Conservation (phyloP, 1,140 invertebrate genomes). For the Drosophila prosaltans region DNA sequence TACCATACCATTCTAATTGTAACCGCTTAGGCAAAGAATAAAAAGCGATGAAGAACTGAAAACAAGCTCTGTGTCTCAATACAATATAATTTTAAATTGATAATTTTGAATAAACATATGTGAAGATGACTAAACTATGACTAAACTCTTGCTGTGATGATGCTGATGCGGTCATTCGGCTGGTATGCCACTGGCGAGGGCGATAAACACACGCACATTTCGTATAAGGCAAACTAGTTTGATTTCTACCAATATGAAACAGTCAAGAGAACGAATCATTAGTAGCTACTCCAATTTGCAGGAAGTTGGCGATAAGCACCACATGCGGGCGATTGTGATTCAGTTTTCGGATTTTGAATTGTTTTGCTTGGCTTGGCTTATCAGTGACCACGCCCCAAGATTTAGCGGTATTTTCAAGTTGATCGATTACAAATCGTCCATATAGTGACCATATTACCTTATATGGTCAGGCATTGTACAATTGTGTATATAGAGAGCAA, state of each 20-base stretch:
- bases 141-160: constrained; percentile 23
- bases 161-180: constrained; percentile 32
- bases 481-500: constrained; percentile 9
- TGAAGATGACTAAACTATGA: constrained; percentile 33
- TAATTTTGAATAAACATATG: constrained; percentile 6
- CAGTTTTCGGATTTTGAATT: not conserved
- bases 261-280: too few species aligned
- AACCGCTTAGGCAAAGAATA: constrained; percentile 62
- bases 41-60: constrained; percentile 75
- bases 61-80: not conserved
- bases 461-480: constrained; percentile 26
- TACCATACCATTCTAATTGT: constrained; percentile 63
- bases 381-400: constrained; percentile 31
- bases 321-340: constrained; percentile 38
- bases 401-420: constrained; percentile 29
- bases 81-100: not conserved
- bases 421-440: constrained; percentile 35
- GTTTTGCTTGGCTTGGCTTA: constrained; percentile 15
- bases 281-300: not conserved
- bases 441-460: constrained; percentile 30
- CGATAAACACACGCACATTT: constrained; percentile 27
- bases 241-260: constrained; percentile 20
- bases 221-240: constrained; percentile 21
- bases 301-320: constrained; percentile 41
- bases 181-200: constrained; percentile 33